Evolutionary conservation across 1,140 invertebrate species (phyloP).

Genomic region (Drosophila nigromelanica): DNA sequence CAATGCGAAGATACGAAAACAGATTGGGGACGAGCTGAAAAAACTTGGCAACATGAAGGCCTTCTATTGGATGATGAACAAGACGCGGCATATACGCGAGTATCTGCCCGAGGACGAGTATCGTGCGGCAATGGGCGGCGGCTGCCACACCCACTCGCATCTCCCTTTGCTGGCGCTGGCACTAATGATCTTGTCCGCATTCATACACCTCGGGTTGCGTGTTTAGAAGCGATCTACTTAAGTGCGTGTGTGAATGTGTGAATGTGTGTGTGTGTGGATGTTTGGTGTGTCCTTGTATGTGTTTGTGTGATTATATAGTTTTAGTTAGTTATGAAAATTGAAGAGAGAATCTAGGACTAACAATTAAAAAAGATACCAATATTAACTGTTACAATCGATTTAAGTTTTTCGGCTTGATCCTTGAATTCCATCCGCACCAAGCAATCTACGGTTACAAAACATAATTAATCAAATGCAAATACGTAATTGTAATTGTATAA

Average conservation of each 20-base stretch:
- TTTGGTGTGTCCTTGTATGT: neutral
- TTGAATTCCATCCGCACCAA: slow-evolving; percentile 25
- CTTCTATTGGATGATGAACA: slow-evolving; percentile 92
- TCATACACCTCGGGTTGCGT: slow-evolving; percentile 4
- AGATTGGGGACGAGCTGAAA: slow-evolving; percentile 90
- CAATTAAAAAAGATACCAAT: slow-evolving; percentile 44
- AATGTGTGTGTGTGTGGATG: slow-evolving; percentile 25
- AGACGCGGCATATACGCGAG: slow-evolving; percentile 89
- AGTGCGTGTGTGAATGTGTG: neutral
- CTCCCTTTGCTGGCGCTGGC: slow-evolving; percentile 9
- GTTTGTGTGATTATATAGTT: slow-evolving; percentile 54
- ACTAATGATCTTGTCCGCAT: slow-evolving; percentile 24
- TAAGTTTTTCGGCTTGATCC: slow-evolving; percentile 40
- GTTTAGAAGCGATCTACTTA: slow-evolving; percentile 20
- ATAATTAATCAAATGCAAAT: slow-evolving; percentile 46
- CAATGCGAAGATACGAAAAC: slow-evolving; percentile 88
- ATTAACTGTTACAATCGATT: slow-evolving; percentile 52
- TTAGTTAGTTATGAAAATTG: slow-evolving; percentile 73
- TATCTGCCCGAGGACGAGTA: slow-evolving; percentile 81
- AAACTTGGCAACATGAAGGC: slow-evolving; percentile 87
- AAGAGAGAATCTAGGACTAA: slow-evolving; percentile 72
- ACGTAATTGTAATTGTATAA: slow-evolving; percentile 56
- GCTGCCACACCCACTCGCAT: slow-evolving; percentile 1
- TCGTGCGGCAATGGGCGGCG: slow-evolving; percentile 59
- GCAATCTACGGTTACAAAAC: slow-evolving; percentile 21